Evolutionary conservation across 2,113 vertebrate species (phyloP).

Genomic region (Gnathonemus echidnorhynchus): DNA sequence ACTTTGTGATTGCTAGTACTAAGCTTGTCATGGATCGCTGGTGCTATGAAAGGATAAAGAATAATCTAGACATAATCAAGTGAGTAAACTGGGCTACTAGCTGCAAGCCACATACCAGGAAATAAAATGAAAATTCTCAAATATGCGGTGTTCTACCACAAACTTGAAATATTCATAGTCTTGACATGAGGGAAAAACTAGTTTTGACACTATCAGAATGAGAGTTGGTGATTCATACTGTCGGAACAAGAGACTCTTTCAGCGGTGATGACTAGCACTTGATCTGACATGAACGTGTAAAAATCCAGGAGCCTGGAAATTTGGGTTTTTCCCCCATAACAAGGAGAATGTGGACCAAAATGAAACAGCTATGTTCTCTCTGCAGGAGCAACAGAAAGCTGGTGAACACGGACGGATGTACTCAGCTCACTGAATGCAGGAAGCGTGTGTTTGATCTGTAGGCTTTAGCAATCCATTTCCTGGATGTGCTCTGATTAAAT

Average conservation of each 20-base stretch:
- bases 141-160: not conserved
- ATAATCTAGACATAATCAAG: not conserved
- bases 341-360: not conserved
- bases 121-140: not conserved
- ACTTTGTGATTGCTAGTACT: not conserved
- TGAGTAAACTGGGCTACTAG: not conserved
- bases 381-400: not conserved
- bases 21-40: not conserved
- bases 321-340: not conserved
- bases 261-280: not conserved
- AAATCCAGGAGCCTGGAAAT: not conserved
- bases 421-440: not conserved
- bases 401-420: not conserved
- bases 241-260: not conserved
- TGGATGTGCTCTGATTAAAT: not conserved
- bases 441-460: not conserved
- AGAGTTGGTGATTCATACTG: not conserved
- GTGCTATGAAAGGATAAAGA: not conserved
- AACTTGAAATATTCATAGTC: not conserved
- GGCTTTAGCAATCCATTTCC: not conserved
- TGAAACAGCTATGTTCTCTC: not conserved
- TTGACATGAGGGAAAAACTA: not conserved
- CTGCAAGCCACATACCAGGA: not conserved
- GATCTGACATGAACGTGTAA: not conserved
- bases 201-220: not conserved